These are phyloP conservation scores for Hybos culiciformis DNA, from an alignment of 2,888 invertebrate species.

Conservation along the genomic window DNA sequence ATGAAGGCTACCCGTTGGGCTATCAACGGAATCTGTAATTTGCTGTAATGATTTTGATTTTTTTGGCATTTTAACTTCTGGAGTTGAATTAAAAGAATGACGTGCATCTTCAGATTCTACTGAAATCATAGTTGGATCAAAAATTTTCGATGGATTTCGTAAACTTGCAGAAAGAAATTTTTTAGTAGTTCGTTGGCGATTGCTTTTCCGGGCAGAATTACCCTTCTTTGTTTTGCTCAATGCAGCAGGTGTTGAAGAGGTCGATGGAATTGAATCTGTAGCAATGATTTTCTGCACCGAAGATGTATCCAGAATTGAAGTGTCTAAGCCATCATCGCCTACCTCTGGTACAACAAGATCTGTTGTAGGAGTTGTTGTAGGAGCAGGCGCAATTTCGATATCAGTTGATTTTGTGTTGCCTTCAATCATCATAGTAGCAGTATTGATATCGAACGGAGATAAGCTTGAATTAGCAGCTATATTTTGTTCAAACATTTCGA, in stretches of 20 bases:
- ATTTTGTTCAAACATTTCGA: neutral
- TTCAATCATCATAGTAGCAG: constrained; percentile 12
- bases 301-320: constrained; percentile 1
- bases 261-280: constrained; percentile 5
- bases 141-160: neutral
- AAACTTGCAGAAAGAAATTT: constrained; percentile 21
- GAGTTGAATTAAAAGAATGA: constrained; percentile 26
- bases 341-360: neutral
- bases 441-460: no score
- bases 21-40: constrained; percentile 9
- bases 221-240: constrained; percentile 31
- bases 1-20: constrained; percentile 14
- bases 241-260: constrained; percentile 23
- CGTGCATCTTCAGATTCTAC: constrained; percentile 23
- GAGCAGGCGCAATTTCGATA: constrained; percentile 12
- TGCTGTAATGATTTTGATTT: constrained; percentile 10
- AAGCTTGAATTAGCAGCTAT: constrained; percentile 4
- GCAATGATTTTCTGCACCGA: neutral
- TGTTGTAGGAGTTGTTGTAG: constrained; percentile 7
- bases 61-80: constrained; percentile 17
- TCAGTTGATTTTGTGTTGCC: constrained; percentile 9
- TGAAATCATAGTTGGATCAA: constrained; percentile 15
- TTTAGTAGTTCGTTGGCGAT: constrained; percentile 28
- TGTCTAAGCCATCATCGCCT: constrained; percentile 9
- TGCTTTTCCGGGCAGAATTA: constrained; percentile 28